Base-by-base conservation (phyloP, 2,888 invertebrate genomes). In the Lasioglossum lativentre region DNA sequence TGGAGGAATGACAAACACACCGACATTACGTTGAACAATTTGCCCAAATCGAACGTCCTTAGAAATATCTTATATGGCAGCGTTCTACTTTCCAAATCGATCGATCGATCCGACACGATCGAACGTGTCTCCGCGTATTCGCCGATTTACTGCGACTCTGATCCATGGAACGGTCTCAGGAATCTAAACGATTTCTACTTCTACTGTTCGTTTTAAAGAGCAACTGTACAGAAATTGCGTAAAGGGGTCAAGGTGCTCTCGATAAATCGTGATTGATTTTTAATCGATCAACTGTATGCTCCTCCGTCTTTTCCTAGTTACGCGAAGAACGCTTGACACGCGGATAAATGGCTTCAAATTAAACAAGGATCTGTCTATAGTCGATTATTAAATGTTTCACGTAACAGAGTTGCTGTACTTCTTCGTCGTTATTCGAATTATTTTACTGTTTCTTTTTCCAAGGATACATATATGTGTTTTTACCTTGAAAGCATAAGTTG, bases 71-170 rank as follows among this genome's bases (percentile, higher is more conserved):
- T 73, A 66, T 34, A 73, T 73, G 85, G 73, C 52, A n/a, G 47
- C 70, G 75, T 83, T 81, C 80, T 70, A 78, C 84, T 82, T 88
- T 84, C 82, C 82, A 88, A 88, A 78, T 78, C 80, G 30, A 87
- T 82, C 63, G 27, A 86, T 82, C 63, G 34, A 77, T 79, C 47
- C 38, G 6, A 10, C 38, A 30, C 45, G 40, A 63, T 34, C 34
- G 45, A 59, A n/a, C 30, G n/a, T 77, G 42, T 14, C 70, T 63
- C 63, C 19, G n/a, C 3, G 66, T 27, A 52, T 52, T 68, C 56
- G 63, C n/a, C 68, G 70, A 42, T 75, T 30, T 52, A 52, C 52
- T 34, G 38, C 77, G 42, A 72, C 63, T 63, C 75, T 71, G 63
- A 68, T 85, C 71, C 71, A 76, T 76, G 75, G 52, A 82, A 82